Evolutionary conservation across 1,140 invertebrate genomes (phyloP), one percentile per base, ranked within the genome.

Genomic region (Magallana gigas): DNA sequence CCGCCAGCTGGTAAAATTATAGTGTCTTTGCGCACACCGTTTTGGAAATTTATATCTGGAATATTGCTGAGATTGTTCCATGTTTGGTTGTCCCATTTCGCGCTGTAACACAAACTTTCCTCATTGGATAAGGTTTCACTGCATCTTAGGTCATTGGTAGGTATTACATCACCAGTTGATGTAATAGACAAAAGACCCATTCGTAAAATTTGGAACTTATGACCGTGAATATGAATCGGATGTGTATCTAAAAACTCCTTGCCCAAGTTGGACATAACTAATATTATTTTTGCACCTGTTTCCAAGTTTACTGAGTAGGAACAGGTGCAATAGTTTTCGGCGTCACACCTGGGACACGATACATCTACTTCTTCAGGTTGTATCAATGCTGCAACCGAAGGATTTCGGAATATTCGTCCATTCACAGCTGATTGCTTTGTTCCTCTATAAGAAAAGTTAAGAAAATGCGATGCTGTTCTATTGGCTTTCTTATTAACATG

Each of bases 191-290:
- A 57, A 86, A 90, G 87, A n/a, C 90, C 96, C 88, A 96, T 95
- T 57, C 95, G 97, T 0, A 97, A 95, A 1, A 97, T 95, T 90
- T 96, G 96, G 93, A 97, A 97, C 90, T 95, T 96, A 93, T 97
- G 96, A 2, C 97, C 97, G 91, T 97, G 97, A 8, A 97, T 94
- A 93, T 97, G 97, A 89, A 97, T 96, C 11, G 97, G 96, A 91
- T 97, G 95, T 86, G 95, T 95, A 71, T 83, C 87, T 62, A 96
- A 96, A 7, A 96, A 95, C 88, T 96, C 96, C 16, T 95, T 96
- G 87, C 96, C 96, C 95, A 92, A 86, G 91, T 92, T 92, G 90
- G 91, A 85, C 81, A 91, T 58, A 12, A 92, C 88, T 9, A 93
- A 81, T 64, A 91, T 90, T 3, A 88, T 83, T 1, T 86, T 84